These are phyloP conservation scores for Aporrectodea caliginosa DNA, from an alignment of 1,140 invertebrate genomes.

Conservation along the genomic window DNA sequence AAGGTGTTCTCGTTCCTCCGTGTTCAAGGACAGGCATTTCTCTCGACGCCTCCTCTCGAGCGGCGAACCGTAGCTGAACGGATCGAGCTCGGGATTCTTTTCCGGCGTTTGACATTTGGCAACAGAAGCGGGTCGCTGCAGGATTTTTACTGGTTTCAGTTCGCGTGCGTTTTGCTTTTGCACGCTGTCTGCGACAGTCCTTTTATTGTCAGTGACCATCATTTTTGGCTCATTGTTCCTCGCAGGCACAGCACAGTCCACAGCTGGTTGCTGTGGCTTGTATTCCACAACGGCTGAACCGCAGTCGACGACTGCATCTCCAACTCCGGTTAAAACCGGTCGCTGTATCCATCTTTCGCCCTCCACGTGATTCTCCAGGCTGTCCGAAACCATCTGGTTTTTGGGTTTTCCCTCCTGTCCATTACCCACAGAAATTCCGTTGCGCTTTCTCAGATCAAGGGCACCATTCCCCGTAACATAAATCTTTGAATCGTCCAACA, in stretches of 20 bases:
- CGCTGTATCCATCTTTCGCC: too few relatives aligned
- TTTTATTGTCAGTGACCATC: neutral
- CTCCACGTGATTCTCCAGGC: neutral
- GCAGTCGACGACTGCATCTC: neutral
- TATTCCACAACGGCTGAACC: neutral
- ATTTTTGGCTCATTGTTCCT: neutral
- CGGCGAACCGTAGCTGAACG: neutral
- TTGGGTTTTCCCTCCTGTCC: neutral
- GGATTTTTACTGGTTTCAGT: neutral
- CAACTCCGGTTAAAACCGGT: neutral
- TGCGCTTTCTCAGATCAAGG: neutral
- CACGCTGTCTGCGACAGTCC: neutral
- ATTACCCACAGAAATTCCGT: neutral
- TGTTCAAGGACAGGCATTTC: slow-evolving; percentile 30
- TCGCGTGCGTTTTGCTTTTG: neutral
- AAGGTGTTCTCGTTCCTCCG: slow-evolving; percentile 29
- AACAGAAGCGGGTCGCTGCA: neutral
- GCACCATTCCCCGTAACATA: too few relatives aligned
- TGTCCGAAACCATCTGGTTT: neutral
- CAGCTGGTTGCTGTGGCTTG: neutral
- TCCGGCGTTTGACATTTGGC: too few relatives aligned
- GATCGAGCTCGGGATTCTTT: too few relatives aligned
- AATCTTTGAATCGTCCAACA: too few relatives aligned
- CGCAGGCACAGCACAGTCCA: neutral
- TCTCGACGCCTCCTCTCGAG: slow-evolving; percentile 8